phyloP scores from a whole-genome alignment of 2,113 vertebrate species.

The Peucedramus taeniatus region DNA sequence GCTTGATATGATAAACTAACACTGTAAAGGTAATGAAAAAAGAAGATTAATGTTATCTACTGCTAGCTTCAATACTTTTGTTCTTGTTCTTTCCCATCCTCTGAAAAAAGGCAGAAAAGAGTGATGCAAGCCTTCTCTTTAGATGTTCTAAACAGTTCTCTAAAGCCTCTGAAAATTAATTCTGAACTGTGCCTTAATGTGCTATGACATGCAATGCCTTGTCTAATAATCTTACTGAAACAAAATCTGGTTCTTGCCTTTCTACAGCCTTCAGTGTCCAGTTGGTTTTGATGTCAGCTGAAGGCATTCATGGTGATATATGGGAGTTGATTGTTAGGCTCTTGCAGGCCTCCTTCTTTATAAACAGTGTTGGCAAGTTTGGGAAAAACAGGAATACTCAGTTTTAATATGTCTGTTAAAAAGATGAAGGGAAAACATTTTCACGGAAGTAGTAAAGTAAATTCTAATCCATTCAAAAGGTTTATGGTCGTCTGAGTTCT shows the following conservation, averaged over 20 bases:
- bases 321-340: neutral
- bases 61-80: neutral
- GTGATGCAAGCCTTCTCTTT: neutral
- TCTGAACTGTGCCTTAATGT: neutral
- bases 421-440: neutral
- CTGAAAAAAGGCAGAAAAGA: neutral
- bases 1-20: neutral
- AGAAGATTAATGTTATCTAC: neutral
- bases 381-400: neutral
- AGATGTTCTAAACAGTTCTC: neutral
- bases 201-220: neutral
- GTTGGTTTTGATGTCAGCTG: neutral
- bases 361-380: neutral
- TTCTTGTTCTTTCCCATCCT: neutral
- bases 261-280: neutral
- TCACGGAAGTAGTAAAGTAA: neutral
- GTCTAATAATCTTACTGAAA: neutral
- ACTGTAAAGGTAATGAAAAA: neutral
- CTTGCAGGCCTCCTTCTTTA: neutral
- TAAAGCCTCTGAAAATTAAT: neutral
- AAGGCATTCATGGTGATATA: neutral
- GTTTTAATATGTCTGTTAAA: neutral
- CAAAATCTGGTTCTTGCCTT: neutral
- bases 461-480: neutral
- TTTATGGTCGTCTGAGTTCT: neutral